Conservation (phyloP, 1,140 invertebrate genomes). For the Papilio polyxenes region DNA sequence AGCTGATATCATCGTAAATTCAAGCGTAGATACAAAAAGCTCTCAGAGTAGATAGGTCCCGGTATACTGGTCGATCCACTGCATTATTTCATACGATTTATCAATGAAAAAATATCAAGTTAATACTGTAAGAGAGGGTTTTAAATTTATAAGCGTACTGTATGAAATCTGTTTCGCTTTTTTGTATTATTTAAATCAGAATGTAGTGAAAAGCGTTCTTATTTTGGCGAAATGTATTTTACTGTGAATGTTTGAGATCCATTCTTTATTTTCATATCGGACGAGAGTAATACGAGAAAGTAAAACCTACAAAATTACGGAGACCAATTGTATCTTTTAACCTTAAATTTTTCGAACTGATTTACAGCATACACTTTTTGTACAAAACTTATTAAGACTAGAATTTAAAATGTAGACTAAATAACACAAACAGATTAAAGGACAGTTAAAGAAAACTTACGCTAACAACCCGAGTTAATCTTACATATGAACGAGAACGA, state of each 20-base stretch:
- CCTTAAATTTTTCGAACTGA: too few relatives aligned
- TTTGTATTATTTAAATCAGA: constrained; percentile 1
- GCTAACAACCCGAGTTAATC: not conserved
- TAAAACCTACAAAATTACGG: not conserved
- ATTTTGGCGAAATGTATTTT: not conserved
- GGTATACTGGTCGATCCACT: not conserved
- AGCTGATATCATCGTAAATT: not conserved
- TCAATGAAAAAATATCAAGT: constrained; percentile 25
- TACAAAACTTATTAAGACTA: not conserved
- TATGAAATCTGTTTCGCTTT: constrained; percentile 7
- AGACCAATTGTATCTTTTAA: too few relatives aligned
- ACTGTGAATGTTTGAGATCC: not conserved
- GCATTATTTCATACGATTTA: constrained; percentile 18
- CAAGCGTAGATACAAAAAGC: constrained; percentile 9
- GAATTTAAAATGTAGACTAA: not conserved
- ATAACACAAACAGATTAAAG: not conserved
- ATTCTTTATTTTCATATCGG: not conserved
- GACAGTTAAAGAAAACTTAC: not conserved
- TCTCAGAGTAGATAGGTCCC: not conserved
- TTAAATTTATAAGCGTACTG: not conserved
- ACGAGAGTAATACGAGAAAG: not conserved
- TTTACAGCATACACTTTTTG: too few relatives aligned
- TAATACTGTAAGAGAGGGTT: constrained; percentile 20
- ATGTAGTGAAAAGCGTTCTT: not conserved
- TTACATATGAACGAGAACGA: not conserved